Conservation (phyloP, 2,113 vertebrate genomes). For the Limnothrissa miodon region DNA sequence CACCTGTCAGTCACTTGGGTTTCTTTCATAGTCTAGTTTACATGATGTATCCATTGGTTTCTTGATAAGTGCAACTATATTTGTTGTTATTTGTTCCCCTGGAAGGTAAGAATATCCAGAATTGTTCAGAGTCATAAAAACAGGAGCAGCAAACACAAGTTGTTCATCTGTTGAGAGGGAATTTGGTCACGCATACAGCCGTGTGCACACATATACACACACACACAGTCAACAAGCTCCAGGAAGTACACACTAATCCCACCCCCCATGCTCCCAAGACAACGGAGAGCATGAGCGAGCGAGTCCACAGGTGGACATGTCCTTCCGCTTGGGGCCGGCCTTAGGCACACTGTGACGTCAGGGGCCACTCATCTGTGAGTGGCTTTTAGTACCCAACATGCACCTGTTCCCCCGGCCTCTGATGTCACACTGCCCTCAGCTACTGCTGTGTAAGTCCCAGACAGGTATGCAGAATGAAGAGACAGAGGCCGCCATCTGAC, state of each 20-base stretch:
- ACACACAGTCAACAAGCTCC: not conserved
- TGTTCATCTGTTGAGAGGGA: slow-evolving; percentile 7
- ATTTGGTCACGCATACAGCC: not conserved
- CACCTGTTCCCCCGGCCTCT: not conserved
- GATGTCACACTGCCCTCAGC: not conserved
- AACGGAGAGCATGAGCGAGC: not conserved
- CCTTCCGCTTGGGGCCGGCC: not conserved
- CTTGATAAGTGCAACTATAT: not conserved
- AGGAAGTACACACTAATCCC: not conserved
- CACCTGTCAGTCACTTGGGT: not conserved
- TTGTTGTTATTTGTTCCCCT: not conserved
- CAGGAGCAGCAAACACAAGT: not conserved
- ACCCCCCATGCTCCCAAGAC: not conserved
- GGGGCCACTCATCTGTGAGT: not conserved
- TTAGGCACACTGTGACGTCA: not conserved
- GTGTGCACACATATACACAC: not conserved
- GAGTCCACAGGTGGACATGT: not conserved
- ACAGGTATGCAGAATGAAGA: not conserved
- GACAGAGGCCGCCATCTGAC: not conserved
- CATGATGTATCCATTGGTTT: not conserved
- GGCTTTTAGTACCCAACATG: slow-evolving; percentile 12
- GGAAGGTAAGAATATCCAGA: slow-evolving; percentile 60
- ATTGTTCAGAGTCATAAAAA: slow-evolving; percentile 65
- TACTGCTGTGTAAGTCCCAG: not conserved
- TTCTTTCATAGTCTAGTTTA: not conserved